Evolutionary conservation across 2,888 invertebrate genomes (phyloP), one percentile per base, ranked within the genome.

Genomic region (Polia nebulosa): DNA sequence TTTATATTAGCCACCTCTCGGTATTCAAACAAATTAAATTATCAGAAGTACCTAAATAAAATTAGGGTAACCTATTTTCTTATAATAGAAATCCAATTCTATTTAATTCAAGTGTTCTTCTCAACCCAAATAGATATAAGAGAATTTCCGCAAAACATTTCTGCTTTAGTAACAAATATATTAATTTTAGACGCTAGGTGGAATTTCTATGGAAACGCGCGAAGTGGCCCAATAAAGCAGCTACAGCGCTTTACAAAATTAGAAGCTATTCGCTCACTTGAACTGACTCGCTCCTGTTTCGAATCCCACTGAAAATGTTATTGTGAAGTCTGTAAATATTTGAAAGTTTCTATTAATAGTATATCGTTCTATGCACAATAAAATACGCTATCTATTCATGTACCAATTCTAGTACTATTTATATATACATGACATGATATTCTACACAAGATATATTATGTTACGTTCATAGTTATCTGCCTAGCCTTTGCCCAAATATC

Each of bases 171-270:
- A 25, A 63, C 44, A 58, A 57, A 41, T 69, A 41, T 49, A 76
- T 74, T 70, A 77, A 77, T 70, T 76, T 52, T 39, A 56, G 49
- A 25, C 22, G 36, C 55, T 59, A 70, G 57, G 25, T 52, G 58
- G 15, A 60, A 63, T 60, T 56, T 60, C 74, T 32, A 44, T 34
- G n/a, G 34, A 20, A 67, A 36, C 29, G 61, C 55, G 47, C 47
- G 44, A 78, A 64, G 52, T 57, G 44, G 29, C 27, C 39, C 57
- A 72, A 76, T 76, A 59, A 49, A 78, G 45, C 61, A 44, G 44
- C 58, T 66, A 17, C 55, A 64, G 59, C 36, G 79, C 79, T 78
- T 78, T 66, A 76, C 74, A 73, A 78, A 76, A 76, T 76, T 78
- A 78, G 61, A 47, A 27, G 41, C 58, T 17, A 76, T 76, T 78